Percentiles rank a stretch among this genome's conserved stretches.
phyloP scores from a whole-genome alignment of 2,888 invertebrate species.

The Tenthredo livida region DNA sequence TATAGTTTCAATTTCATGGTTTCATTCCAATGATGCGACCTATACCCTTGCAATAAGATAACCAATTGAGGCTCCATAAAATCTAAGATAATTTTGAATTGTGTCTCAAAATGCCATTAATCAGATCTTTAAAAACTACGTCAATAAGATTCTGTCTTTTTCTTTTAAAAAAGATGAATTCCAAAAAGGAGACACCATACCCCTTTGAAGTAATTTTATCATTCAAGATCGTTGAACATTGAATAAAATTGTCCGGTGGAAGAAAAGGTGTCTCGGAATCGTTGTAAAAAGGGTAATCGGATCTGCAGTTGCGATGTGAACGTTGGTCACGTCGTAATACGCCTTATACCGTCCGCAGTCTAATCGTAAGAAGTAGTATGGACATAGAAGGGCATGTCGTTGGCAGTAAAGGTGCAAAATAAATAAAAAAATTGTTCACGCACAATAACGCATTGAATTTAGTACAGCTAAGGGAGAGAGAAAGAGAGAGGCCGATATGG shows the following conservation, averaged over 20 bases:
- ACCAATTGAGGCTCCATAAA: not conserved
- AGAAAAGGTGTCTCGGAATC: conserved; percentile 3
- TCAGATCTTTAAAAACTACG: too few species aligned
- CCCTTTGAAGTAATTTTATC: not conserved
- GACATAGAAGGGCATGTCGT: conserved; percentile 26
- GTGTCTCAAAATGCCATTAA: not conserved
- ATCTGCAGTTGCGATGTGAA: conserved; percentile 58
- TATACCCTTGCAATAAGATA: too few species aligned
- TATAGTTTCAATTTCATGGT: too few species aligned
- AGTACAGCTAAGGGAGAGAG: conserved; percentile 52
- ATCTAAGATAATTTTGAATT: not conserved
- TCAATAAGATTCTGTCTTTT: not conserved
- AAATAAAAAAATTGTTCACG: conserved; percentile 60
- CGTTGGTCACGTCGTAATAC: conserved; percentile 43
- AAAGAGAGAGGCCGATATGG: conserved; percentile 6
- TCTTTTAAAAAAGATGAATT: not conserved
- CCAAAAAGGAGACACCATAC: not conserved
- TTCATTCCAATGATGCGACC: too few species aligned
- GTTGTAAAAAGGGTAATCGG: conserved; percentile 60
- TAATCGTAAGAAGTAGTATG: conserved; percentile 2
- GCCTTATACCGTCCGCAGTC: conserved; percentile 22
- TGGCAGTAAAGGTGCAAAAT: conserved; percentile 10
- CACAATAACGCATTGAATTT: conserved; percentile 58
- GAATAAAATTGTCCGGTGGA: not conserved
- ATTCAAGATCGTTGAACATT: not conserved